These are phyloP conservation scores for Chalcis sispes DNA, from an alignment of 2,888 invertebrate species.

Conservation along the genomic window DNA sequence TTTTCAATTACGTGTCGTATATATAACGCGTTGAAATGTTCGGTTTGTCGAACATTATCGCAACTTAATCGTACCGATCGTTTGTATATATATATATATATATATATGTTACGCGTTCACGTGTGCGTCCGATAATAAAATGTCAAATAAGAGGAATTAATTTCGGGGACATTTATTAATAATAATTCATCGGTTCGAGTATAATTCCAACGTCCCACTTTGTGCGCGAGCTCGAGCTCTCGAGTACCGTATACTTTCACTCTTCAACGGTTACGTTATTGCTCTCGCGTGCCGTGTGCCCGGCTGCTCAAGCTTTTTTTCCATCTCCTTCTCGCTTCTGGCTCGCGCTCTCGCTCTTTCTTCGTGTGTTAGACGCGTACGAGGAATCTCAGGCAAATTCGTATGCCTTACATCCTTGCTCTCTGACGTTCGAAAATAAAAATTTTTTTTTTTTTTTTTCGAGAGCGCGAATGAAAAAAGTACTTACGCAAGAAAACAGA, in stretches of 20 bases:
- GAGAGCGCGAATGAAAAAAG: too few relatives aligned
- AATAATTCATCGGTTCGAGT: conserved; percentile 61
- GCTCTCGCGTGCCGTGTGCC: conserved; percentile 57
- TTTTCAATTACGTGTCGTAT: too few relatives aligned
- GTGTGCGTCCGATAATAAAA: conserved; percentile 37
- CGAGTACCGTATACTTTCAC: conserved; percentile 70
- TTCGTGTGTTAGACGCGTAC: background rate
- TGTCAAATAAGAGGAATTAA: conserved; percentile 50
- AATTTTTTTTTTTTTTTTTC: too few relatives aligned
- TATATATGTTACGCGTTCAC: background rate
- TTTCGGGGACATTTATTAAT: conserved; percentile 67
- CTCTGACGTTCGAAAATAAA: too few relatives aligned
- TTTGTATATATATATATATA: background rate
- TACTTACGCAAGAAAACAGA: too few relatives aligned
- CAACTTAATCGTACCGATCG: too few relatives aligned
- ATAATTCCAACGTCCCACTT: conserved; percentile 68
- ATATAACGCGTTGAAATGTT: too few relatives aligned
- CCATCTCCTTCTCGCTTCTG: background rate
- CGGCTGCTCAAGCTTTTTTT: background rate
- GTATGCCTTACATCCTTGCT: too few relatives aligned
- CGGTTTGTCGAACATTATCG: too few relatives aligned
- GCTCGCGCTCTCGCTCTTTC: background rate
- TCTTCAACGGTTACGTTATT: conserved; percentile 75
- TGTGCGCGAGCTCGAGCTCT: conserved; percentile 52
- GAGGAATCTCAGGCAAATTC: too few relatives aligned